Base-by-base conservation (phyloP, 64 coral and sea anemone genomes). In the Porites australiensis region DNA sequence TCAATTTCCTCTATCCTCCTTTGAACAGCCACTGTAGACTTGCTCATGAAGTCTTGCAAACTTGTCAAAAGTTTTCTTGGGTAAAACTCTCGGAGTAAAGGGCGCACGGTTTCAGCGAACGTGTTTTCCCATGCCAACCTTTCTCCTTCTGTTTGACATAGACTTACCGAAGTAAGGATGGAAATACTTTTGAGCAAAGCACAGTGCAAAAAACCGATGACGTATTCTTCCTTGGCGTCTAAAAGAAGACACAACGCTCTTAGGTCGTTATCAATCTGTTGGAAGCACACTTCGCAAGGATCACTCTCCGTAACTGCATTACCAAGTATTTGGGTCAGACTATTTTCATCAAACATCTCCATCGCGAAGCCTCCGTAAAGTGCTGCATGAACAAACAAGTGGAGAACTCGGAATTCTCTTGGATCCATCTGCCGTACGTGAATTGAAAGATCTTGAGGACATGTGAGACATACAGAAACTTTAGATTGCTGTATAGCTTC, bases 341-440 rank as follows among this genome's bases (percentile, higher is more conserved):
- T 27, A 49, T 74, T 64, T 15, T 58, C 83, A 74, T 68, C 89
- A 58, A 91, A 77, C 51, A 98, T 19, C 11, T 91, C 77, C 27
- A 98, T 82, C 66, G 88, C 45, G 45, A 75, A 89, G 13, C 95
- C 95, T 9, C 58, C 77, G 62, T 93, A 91, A 13, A 98, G 89
- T 2, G 88, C 88, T 11, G 82, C 58, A 47, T 91, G 92, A 52
- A 98, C 69, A 71, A 98, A 76, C n/a, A 98, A 52, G 64, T 91
- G 95, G 19, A 94, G 48, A 45, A 91, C 68, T 51, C 95, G 82
- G 49, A 98, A 98, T 53, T 93, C 89, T 8, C 75, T 83, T 20
- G 95, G 95, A 50, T 89, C 82, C 46, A 98, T 84, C 4, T 70
- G 19, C 43, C 95, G 88, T n/a, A 81, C 78, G 23, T 55, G 50